Percentiles rank a stretch among this genome's conserved stretches.
Evolutionary conservation across 2,113 vertebrate genomes (phyloP).

Genomic region (Chitala chitala): DNA sequence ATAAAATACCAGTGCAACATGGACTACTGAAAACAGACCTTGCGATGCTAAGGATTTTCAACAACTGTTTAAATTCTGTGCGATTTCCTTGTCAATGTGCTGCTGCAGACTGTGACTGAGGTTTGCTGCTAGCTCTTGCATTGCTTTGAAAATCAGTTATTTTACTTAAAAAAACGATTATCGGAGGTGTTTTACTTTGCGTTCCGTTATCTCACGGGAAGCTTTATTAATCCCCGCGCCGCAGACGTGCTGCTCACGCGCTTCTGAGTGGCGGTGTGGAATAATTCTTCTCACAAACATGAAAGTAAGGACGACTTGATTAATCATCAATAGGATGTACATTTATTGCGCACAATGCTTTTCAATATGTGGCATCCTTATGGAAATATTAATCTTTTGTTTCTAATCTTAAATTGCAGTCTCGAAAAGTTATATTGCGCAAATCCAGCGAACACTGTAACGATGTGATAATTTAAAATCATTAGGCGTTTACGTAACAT

Average conservation of each 20-base stretch:
- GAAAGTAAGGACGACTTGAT: constrained; percentile 49
- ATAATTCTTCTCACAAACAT: constrained; percentile 20
- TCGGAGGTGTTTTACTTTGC: constrained; percentile 22
- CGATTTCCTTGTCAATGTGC: constrained; percentile 6
- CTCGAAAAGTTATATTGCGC: constrained; percentile 10
- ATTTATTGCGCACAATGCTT: neutral
- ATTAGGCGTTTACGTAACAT: neutral
- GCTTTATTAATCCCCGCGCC: constrained; percentile 27
- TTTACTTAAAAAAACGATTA: constrained; percentile 14
- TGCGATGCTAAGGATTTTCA: constrained; percentile 34
- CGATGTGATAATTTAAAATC: neutral
- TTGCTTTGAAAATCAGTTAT: constrained; percentile 34
- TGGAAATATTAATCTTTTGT: neutral
- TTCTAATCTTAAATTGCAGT: constrained; percentile 1
- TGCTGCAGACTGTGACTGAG: constrained; percentile 13
- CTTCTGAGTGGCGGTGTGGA: constrained; percentile 34
- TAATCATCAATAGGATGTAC: constrained; percentile 2
- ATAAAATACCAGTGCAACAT: constrained; percentile 42
- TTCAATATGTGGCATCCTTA: neutral
- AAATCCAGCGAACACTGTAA: neutral
- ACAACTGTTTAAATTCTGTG: constrained; percentile 26
- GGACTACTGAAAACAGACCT: constrained; percentile 38
- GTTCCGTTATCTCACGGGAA: constrained; percentile 23
- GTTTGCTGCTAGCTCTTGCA: constrained; percentile 13
- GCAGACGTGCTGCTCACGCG: constrained; percentile 36